Evolutionary conservation across 2,888 invertebrate species (phyloP).

Genomic region (Incurvaria masculella): DNA sequence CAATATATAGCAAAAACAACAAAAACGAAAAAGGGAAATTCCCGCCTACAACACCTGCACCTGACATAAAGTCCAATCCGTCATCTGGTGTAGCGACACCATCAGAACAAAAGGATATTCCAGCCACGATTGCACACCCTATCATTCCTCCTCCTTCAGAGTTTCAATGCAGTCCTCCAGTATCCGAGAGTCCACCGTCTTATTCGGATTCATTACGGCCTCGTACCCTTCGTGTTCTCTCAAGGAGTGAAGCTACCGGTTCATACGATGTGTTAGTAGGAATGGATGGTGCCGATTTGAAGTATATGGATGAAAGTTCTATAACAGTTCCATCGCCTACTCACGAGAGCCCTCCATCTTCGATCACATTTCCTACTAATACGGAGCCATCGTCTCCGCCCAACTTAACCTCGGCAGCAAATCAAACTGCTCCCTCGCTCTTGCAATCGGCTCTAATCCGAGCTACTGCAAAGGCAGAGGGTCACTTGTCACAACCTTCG

Average conservation of each 20-base stretch:
- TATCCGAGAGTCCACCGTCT: constrained; percentile 62
- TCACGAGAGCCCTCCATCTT: constrained; percentile 73
- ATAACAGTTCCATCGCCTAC: constrained; percentile 76
- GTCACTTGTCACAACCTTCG: constrained; percentile 37
- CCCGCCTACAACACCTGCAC: constrained; percentile 29
- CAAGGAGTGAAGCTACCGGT: constrained; percentile 53
- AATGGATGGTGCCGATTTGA: constrained; percentile 81
- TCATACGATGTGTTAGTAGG: constrained; percentile 75
- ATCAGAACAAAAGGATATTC: constrained; percentile 41
- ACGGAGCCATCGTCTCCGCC: constrained; percentile 63
- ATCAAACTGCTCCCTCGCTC: constrained; percentile 60
- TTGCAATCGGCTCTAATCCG: constrained; percentile 71
- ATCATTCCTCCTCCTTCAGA: constrained; percentile 73
- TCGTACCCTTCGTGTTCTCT: constrained; percentile 49
- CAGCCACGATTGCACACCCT: constrained; percentile 58
- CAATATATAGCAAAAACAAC: constrained; percentile 19
- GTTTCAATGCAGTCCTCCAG: constrained; percentile 66
- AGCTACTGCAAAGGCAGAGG: constrained; percentile 60
- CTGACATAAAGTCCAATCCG: constrained; percentile 36
- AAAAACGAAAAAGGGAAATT: constrained; percentile 29
- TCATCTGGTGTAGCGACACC: constrained; percentile 45
- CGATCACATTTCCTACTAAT: constrained; percentile 57
- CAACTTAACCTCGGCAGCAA: constrained; percentile 40
- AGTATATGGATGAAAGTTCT: constrained; percentile 91
- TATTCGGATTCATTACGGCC: constrained; percentile 53